Evolutionary conservation across 2,888 invertebrate genomes (phyloP), one percentile per base, ranked within the genome.

Genomic region (Dinocampus coccinellae): DNA sequence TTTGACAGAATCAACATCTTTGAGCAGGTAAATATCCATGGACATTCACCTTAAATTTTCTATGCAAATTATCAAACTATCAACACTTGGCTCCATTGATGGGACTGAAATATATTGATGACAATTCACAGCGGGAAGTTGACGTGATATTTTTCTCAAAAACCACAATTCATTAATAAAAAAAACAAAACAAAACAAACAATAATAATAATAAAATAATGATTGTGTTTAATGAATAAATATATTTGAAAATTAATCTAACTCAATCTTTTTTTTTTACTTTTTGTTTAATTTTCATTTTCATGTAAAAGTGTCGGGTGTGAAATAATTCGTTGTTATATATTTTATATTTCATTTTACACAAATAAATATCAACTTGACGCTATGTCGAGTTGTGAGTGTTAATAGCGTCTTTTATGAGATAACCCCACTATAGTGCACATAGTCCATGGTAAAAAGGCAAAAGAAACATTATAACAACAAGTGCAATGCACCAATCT

Each of bases 61-160:
- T 84, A 83, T 82, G 84, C 83, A 83, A 85, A 85, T 84, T 77
- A 77, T 69, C 75, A 62, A n/a, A 72, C 77, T 77, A 81, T 78
- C 66, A 82, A 78, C 66, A 11, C 42, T 16, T 13, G 62, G 20
- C 16, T 13, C 7, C 16, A n/a, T 47, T n/a, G 77, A 81, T 77
- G 76, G 73, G 76, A 79, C 77, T 76, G 75, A 73, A 73, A 36
- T 33, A 73, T 73, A 39, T 34, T 75, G 26, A 20, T 62, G 66
- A 73, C 75, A 73, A 62, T 65, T 75, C 67, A 20, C 77, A 73
- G 73, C 76, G 57, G 70, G 71, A 33, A 10, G 13, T 24, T 39
- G 7, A 10, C 29, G 13, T 20, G 2, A 2, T 33, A 9, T 20
- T 58, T 16, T 7, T 34, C 33, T 13, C 9, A 16, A 34, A 33